phyloP scores from a whole-genome alignment of 2,113 vertebrate genomes.

The Caranx melampygus region DNA sequence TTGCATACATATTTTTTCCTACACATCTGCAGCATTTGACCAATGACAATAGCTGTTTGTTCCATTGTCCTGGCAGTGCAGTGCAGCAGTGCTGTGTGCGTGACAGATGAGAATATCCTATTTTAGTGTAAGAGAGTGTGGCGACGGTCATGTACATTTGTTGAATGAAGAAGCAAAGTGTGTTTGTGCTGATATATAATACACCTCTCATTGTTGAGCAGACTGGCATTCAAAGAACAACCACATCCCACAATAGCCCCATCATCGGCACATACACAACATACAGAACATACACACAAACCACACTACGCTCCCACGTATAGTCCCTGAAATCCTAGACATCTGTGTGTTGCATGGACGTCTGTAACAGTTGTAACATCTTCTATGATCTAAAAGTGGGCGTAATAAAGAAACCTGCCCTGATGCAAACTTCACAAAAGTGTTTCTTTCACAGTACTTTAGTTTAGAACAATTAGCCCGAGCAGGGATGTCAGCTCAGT shows the following conservation, averaged over 20 bases:
- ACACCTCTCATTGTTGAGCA: constrained; percentile 53
- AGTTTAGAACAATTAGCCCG: constrained; percentile 32
- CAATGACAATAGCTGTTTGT: constrained; percentile 25
- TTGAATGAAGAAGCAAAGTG: constrained; percentile 47
- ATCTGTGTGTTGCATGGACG: not conserved
- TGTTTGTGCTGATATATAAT: constrained; percentile 48
- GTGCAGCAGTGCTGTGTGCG: not conserved
- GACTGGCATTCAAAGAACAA: constrained; percentile 43
- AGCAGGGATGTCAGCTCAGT: constrained; percentile 45
- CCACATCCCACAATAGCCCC: constrained; percentile 39
- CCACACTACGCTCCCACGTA: constrained; percentile 1
- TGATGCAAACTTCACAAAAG: not conserved
- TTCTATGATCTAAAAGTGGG: not conserved
- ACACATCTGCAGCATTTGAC: not conserved
- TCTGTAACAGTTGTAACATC: not conserved
- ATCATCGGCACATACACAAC: constrained; percentile 25
- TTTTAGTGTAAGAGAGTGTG: constrained; percentile 8
- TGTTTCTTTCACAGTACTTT: not conserved
- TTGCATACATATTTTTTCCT: not conserved
- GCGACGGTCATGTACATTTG: not conserved
- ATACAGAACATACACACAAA: constrained; percentile 34
- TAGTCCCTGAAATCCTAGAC: constrained; percentile 29
- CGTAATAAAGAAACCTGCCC: not conserved
- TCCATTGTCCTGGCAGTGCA: constrained; percentile 18
- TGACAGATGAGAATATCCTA: constrained; percentile 2